Percentiles rank a stretch among this genome's conserved stretches.
Evolutionary conservation across 2,113 vertebrate genomes (phyloP).

Genomic region (Ibidorhyncha struthersii): DNA sequence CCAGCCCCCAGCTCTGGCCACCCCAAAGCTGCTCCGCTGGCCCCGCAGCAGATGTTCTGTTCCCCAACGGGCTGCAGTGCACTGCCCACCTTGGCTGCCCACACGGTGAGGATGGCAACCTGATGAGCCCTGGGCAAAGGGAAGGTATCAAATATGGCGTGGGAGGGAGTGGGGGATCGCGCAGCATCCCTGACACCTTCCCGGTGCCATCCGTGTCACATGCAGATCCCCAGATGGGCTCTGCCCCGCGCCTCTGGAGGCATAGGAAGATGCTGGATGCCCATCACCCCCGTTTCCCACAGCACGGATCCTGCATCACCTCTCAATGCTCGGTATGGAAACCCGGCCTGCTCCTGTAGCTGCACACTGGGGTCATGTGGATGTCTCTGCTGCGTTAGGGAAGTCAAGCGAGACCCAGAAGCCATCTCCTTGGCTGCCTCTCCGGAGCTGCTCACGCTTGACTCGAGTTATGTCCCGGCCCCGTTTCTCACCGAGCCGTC

Average conservation of each 20-base stretch:
- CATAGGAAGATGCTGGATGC: accelerated
- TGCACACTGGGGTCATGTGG: accelerated
- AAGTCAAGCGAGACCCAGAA: not conserved
- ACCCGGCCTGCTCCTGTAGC: accelerated
- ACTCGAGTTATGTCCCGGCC: accelerated
- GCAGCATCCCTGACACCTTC: not conserved
- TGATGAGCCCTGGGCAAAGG: accelerated
- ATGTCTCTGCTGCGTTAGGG: accelerated
- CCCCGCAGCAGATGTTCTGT: not conserved
- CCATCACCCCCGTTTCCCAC: not conserved
- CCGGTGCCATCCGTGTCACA: accelerated
- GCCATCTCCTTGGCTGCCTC: not conserved
- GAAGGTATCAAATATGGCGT: not conserved
- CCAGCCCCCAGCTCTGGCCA: not conserved
- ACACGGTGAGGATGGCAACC: accelerated
- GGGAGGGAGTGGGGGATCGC: not conserved
- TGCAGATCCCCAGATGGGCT: accelerated
- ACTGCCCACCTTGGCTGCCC: accelerated
- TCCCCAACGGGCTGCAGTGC: not conserved
- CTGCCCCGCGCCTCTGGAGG: too few species aligned
- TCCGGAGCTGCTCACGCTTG: accelerated
- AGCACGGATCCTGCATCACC: accelerated
- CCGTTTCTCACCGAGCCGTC: accelerated
- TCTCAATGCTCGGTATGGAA: accelerated
- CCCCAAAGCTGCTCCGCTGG: accelerated